A percentile compares a stretch with the other conserved stretches of the same genome.
These are phyloP conservation scores for Hydroisotoma schaefferi DNA, from an alignment of 2,888 invertebrate genomes.

Conservation along the genomic window DNA sequence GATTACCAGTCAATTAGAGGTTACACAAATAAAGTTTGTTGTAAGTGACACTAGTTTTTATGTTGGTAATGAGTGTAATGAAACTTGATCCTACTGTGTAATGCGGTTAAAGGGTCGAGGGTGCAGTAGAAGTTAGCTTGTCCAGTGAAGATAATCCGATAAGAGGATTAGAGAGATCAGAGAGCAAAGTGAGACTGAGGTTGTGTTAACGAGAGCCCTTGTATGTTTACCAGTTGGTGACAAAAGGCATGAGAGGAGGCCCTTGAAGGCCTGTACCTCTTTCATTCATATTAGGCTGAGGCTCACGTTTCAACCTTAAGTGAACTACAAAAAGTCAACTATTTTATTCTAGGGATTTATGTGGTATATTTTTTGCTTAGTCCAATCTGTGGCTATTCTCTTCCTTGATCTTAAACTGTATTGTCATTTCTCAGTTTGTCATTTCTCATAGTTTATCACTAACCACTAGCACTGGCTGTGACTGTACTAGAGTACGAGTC, in stretches of 20 bases:
- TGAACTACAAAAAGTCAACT: too few species aligned
- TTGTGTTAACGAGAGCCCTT: slow-evolving; percentile 24
- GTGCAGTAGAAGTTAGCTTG: slow-evolving; percentile 35
- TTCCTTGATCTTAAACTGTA: too few species aligned
- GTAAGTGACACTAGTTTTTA: too few species aligned
- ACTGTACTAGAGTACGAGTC: too few species aligned
- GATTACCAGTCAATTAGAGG: slow-evolving; percentile 1
- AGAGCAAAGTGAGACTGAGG: slow-evolving; percentile 26
- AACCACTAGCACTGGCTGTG: too few species aligned
- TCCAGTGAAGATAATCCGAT: slow-evolving; percentile 47
- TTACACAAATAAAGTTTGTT: too few species aligned
- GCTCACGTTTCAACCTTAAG: neutral
- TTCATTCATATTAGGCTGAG: neutral
- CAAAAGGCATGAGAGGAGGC: slow-evolving; percentile 44
- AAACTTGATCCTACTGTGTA: neutral
- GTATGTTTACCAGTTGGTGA: slow-evolving; percentile 33
- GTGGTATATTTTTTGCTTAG: too few species aligned
- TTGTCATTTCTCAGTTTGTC: too few species aligned
- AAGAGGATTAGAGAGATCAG: slow-evolving; percentile 45
- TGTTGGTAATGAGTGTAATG: too few species aligned
- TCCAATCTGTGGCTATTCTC: too few species aligned
- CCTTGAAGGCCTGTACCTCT: slow-evolving; percentile 28
- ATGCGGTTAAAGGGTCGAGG: neutral
- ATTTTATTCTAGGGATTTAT: too few species aligned
- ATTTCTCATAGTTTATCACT: too few species aligned